Base-by-base conservation (phyloP, 2,797 vertebrate species). In the Parambassis ranga region DNA sequence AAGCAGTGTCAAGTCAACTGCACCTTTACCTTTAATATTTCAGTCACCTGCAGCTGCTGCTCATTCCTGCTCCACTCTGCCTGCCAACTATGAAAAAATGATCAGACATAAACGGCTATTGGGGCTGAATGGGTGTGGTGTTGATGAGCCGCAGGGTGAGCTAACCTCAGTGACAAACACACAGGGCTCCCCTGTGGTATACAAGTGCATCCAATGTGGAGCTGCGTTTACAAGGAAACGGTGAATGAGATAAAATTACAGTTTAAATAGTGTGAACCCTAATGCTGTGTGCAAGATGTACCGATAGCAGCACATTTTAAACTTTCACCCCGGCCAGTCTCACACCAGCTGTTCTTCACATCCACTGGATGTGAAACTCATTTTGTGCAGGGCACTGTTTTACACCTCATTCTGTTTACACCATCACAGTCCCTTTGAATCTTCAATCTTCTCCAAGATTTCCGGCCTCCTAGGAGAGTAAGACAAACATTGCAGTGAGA, bases 401-500 rank as follows among this genome's bases (percentile, higher is more conserved):
- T 71, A 78, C 68, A 79, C 84, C 51, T 66, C 53, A 43, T 57
- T 71, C 60, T 77, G 71, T 86, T 81, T 76, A 70, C 68, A 43
- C 48, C 19, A 39, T 62, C 42, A 33, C 51, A 63, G 65, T 65
- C 57, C 73, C 57, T 66, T 66, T 68, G 56, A 72, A 75, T 75
- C 69, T 41, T 50, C 77, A 75, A 79, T 86, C 73, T 78, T 67
- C 50, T 65, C 42, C 2, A 48, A 82, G 71, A 79, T 78, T 60
- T 73, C 57, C 71, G 56, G 55, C 71, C 79, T 83, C 67, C 65
- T 77, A 30, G 57, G 79, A 85, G 80, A 75, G 50, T 9, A 59
- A 78, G 73, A 59, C 65, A 71, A 84, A 79, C 82, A 84, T 68
- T 73, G 49, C 24, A 64, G 68, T 30, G 7, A 81, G 74, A 67